phyloP scores from a whole-genome alignment of 2,113 vertebrate genomes.

The Gopherus flavomarginatus region DNA sequence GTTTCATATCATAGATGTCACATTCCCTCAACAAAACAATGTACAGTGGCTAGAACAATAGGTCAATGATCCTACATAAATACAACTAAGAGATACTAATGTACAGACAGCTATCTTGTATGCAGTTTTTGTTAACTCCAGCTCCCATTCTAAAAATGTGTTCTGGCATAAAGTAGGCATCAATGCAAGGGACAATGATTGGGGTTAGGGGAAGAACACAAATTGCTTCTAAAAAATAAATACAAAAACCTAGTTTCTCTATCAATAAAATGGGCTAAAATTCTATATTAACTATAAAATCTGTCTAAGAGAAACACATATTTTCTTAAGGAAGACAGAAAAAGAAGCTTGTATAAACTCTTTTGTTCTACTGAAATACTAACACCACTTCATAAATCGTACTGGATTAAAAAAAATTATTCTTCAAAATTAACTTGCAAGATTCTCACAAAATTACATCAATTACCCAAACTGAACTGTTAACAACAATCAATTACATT shows the following conservation, averaged over 20 bases:
- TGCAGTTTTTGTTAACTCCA: background rate
- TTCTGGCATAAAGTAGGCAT: background rate
- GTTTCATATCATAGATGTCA: background rate
- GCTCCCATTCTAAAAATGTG: background rate
- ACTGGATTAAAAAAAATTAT: background rate
- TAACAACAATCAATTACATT: background rate
- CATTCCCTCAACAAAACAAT: background rate
- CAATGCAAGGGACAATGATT: background rate
- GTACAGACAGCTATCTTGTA: background rate
- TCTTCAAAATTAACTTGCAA: background rate
- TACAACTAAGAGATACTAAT: rapidly evolving
- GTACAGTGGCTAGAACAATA: background rate
- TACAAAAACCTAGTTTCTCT: background rate
- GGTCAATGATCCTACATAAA: background rate
- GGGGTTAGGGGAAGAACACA: background rate
- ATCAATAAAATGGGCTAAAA: background rate
- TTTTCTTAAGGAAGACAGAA: background rate
- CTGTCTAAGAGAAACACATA: background rate
- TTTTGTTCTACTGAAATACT: background rate
- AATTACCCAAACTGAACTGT: too few species aligned
- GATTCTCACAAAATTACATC: too few species aligned
- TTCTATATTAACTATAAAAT: background rate
- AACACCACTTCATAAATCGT: background rate
- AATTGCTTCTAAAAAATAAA: background rate
- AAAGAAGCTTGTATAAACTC: background rate